A percentile compares a stretch with the other conserved stretches of the same genome.
Evolutionary conservation across 1,140 invertebrate species (phyloP).

Genomic region (Plectrocnemia conspersa): DNA sequence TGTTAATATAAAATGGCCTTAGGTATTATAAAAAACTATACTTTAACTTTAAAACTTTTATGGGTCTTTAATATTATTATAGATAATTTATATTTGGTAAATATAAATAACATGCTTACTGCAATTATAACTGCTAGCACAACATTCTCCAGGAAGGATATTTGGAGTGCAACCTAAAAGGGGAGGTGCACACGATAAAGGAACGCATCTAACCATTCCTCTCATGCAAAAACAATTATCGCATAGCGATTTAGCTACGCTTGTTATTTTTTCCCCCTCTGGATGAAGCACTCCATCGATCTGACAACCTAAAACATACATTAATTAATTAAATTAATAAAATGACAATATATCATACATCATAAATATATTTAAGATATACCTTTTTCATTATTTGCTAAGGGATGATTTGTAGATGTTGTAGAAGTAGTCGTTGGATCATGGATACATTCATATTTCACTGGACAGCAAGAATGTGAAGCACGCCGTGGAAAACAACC

Average conservation of each 20-base stretch:
- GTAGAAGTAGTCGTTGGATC: slow-evolving; percentile 37
- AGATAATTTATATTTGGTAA: neutral
- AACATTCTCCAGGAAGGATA: slow-evolving; percentile 71
- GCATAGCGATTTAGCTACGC: slow-evolving; percentile 57
- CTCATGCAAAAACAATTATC: slow-evolving; percentile 79
- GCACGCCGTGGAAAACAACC: slow-evolving; percentile 67
- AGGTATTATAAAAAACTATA: too few relatives aligned
- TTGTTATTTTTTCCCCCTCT: slow-evolving; percentile 71
- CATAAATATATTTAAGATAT: slow-evolving; percentile 1
- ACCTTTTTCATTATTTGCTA: neutral
- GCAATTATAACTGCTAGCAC: slow-evolving; percentile 78
- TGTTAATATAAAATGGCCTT: too few relatives aligned
- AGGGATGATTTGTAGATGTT: slow-evolving; percentile 34
- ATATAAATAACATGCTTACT: too few relatives aligned
- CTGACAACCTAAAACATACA: slow-evolving; percentile 56
- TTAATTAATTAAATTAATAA: neutral
- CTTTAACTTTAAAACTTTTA: too few relatives aligned
- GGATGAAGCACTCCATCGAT: slow-evolving; percentile 58
- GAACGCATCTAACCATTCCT: slow-evolving; percentile 67
- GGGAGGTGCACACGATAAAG: slow-evolving; percentile 67
- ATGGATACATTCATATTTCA: slow-evolving; percentile 71
- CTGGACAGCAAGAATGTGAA: slow-evolving; percentile 75
- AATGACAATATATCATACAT: slow-evolving; percentile 2
- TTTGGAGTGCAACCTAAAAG: slow-evolving; percentile 72
- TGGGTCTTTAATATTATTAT: neutral